phyloP scores from a whole-genome alignment of 2,888 invertebrate genomes.

The Neria commutata region DNA sequence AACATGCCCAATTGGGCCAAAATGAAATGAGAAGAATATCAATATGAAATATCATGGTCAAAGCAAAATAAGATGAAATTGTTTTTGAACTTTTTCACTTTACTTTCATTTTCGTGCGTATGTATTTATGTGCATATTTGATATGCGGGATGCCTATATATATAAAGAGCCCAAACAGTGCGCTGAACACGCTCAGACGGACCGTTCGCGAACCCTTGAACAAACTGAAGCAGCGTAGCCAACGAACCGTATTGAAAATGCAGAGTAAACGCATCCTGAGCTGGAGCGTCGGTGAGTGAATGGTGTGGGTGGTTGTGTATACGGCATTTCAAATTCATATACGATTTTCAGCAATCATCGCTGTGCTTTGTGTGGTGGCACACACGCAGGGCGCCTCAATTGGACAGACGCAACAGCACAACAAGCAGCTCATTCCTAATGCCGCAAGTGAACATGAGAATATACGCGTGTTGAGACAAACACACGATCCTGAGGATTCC shows the following conservation, averaged over 20 bases:
- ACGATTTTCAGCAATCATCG: conserved; percentile 28
- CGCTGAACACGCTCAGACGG: conserved; percentile 52
- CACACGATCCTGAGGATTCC: conserved; percentile 28
- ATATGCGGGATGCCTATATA: too few relatives aligned
- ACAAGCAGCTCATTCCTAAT: conserved; percentile 5
- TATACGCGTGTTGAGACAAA: conserved; percentile 22
- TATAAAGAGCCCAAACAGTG: conserved; percentile 51
- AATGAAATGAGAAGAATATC: neutral
- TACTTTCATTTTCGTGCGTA: conserved; percentile 46
- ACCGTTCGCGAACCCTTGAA: conserved; percentile 30
- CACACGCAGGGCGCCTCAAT: conserved; percentile 34
- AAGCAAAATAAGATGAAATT: conserved; percentile 25
- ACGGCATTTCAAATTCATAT: conserved; percentile 23
- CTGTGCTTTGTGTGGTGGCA: conserved; percentile 31
- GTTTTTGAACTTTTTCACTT: conserved; percentile 34
- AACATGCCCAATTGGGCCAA: neutral
- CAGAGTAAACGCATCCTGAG: conserved; percentile 36
- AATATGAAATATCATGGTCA: conserved; percentile 27
- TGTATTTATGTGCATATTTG: conserved; percentile 13
- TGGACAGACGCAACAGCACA: conserved; percentile 12
- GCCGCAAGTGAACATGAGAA: neutral
- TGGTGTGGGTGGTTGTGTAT: neutral
- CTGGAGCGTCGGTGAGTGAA: conserved; percentile 37
- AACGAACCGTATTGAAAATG: conserved; percentile 21
- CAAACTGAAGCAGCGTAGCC: conserved; percentile 32